Evolutionary conservation across 2,113 vertebrate species (phyloP).

Genomic region (Okapia johnstoni): DNA sequence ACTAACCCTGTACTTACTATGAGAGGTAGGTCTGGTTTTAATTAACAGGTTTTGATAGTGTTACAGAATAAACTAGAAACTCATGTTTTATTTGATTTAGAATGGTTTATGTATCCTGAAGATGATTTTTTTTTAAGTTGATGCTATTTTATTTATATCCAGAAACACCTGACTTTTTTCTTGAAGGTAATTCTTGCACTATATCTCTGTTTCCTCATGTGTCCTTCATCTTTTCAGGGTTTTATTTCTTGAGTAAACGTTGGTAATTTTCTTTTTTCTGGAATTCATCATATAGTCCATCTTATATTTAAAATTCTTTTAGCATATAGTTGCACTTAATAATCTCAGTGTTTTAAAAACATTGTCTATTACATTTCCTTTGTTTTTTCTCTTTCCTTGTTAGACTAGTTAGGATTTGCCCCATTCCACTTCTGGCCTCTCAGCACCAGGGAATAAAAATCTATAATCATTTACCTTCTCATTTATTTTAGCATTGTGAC

Average conservation of each 20-base stretch:
- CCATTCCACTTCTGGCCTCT: not conserved
- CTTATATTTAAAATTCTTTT: slow-evolving; percentile 6
- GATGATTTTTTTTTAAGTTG: not conserved
- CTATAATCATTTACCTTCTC: not conserved
- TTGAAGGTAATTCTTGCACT: slow-evolving; percentile 17
- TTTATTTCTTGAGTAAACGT: not conserved
- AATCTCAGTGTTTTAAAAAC: not conserved
- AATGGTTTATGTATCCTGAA: not conserved
- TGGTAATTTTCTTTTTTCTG: not conserved
- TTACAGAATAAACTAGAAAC: not conserved
- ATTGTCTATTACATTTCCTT: not conserved
- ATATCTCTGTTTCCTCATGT: not conserved
- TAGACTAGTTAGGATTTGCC: not conserved
- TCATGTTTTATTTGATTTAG: not conserved
- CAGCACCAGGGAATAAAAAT: not conserved
- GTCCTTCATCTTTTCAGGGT: not conserved
- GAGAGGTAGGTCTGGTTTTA: not conserved
- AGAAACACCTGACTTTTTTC: slow-evolving; percentile 5
- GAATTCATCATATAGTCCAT: not conserved
- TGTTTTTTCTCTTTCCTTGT: not conserved
- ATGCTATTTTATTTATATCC: not conserved
- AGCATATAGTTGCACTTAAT: not conserved
- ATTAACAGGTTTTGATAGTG: not conserved
- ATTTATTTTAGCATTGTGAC: slow-evolving; percentile 7
- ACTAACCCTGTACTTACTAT: not conserved